Percentiles rank a stretch among this genome's conserved stretches.
These are phyloP conservation scores for Euzophera pinguis DNA, from an alignment of 2,888 invertebrate genomes.

Conservation along the genomic window DNA sequence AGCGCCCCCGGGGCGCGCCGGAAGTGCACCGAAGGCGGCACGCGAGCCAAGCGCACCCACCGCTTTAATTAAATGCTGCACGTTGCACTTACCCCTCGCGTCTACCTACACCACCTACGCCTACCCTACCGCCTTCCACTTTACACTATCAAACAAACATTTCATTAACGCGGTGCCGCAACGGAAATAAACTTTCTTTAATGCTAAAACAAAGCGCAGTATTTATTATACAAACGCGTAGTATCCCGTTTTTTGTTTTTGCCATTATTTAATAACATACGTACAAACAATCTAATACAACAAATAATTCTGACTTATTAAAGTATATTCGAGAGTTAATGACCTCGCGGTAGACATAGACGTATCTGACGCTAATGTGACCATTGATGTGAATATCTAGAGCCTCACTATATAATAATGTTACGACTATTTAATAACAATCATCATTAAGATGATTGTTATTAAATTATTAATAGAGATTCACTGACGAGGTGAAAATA, in stretches of 20 bases:
- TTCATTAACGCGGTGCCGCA: constrained; percentile 16
- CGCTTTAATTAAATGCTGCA: constrained; percentile 74
- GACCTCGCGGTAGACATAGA: constrained; percentile 32
- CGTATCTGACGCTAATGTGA: constrained; percentile 20
- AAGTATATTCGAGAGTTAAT: constrained; percentile 33
- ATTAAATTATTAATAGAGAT: no score
- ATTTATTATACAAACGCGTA: no score
- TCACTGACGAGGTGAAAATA: no score
- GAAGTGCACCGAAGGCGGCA: constrained; percentile 72
- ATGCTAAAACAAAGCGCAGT: background rate
- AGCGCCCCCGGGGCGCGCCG: constrained; percentile 69
- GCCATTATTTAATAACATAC: no score
- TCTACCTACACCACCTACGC: constrained; percentile 23
- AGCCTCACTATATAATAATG: constrained; percentile 17
- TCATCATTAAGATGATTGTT: no score
- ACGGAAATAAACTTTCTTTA: constrained; percentile 10
- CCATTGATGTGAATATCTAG: constrained; percentile 28
- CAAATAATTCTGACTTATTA: background rate
- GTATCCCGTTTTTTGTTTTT: no score
- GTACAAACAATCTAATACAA: no score
- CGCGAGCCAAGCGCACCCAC: constrained; percentile 74
- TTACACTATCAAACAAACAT: constrained; percentile 34
- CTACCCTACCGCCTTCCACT: constrained; percentile 28
- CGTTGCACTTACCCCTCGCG: constrained; percentile 58
- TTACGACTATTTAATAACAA: background rate